A percentile compares a stretch with the other conserved stretches of the same genome.
phyloP scores from a whole-genome alignment of 2,797 vertebrate species.

The Graptemys geographica region DNA sequence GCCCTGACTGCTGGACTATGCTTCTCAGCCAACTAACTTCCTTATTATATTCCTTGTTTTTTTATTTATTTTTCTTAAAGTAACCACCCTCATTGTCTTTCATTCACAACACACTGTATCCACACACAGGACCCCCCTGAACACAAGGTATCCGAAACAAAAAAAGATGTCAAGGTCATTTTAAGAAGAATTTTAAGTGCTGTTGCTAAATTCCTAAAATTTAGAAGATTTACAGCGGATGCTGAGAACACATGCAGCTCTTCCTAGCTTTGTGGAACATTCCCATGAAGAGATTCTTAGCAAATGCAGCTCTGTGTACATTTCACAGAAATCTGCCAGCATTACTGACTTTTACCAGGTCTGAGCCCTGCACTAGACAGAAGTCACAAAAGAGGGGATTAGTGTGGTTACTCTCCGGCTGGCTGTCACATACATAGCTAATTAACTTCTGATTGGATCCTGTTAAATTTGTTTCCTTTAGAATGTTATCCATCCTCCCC shows the following conservation, averaged over 20 bases:
- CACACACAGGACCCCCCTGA: not conserved
- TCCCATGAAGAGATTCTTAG: constrained; percentile 74
- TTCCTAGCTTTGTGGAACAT: constrained; percentile 62
- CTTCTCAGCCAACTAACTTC: constrained; percentile 6
- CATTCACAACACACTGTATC: not conserved
- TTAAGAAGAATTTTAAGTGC: constrained; percentile 28
- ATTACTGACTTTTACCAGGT: constrained; percentile 65
- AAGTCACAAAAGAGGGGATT: constrained; percentile 76
- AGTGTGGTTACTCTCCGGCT: constrained; percentile 60
- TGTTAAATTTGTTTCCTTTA: constrained; percentile 67
- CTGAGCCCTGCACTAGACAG: constrained; percentile 62
- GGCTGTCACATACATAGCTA: constrained; percentile 76
- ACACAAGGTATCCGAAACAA: not conserved
- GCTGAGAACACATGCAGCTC: constrained; percentile 65
- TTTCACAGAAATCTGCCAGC: constrained; percentile 78
- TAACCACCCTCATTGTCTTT: not conserved
- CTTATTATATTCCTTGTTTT: not conserved
- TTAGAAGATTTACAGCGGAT: constrained; percentile 60
- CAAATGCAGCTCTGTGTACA: constrained; percentile 81
- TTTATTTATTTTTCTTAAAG: not conserved
- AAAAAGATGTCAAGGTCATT: not conserved
- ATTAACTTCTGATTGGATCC: constrained; percentile 76
- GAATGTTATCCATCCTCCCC: constrained; percentile 24
- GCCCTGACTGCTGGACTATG: not conserved
- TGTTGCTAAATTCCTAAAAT: constrained; percentile 40